Evolutionary conservation across 2,888 invertebrate species (phyloP), one percentile per base, ranked within the genome.

Genomic region (Xylophagus ater): DNA sequence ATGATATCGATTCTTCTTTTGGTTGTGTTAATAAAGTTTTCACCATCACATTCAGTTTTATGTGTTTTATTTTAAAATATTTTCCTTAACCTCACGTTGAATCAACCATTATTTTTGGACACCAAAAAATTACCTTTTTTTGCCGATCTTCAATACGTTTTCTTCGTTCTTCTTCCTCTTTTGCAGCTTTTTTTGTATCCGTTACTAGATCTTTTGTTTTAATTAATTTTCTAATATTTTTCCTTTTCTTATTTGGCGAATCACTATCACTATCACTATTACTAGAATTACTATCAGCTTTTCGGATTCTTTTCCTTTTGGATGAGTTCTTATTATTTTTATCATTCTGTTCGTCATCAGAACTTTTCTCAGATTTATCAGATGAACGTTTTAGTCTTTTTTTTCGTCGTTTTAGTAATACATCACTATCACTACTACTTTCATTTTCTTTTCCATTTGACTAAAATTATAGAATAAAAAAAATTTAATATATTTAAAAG

Each of bases 101-200:
- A n/a, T n/a, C n/a, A n/a, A n/a, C n/a, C n/a, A n/a, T n/a, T n/a
- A n/a, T n/a, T n/a, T n/a, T n/a, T n/a, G n/a, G n/a, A n/a, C 37
- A 25, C 26, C n/a, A 24, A n/a, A 3, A 14, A 57, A 63, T 57
- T 60, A 85, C 86, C 71, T 78, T 58, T 67, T 81, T 82, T 62
- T 94, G 93, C 49, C 88, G 78, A 47, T 94, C 92, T 19, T 78
- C 71, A 40, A 98, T 86, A 56, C 98, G 76, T 50, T 78, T 81
- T 33, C 86, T 76, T 21, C 97, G 73, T 53, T 92, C 89, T 50
- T 82, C 81, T 60, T 98, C 98, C 46, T 85, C 82, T 45, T 82
- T 78, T 25, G 88, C 88, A 1, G 97, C 97, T 56, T 77, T 78
- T 58, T 84, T 84, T 0, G 97, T 97, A 31, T 79, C 78, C 50